phyloP scores from a whole-genome alignment of 2,888 invertebrate genomes.

The Boloria selene region DNA sequence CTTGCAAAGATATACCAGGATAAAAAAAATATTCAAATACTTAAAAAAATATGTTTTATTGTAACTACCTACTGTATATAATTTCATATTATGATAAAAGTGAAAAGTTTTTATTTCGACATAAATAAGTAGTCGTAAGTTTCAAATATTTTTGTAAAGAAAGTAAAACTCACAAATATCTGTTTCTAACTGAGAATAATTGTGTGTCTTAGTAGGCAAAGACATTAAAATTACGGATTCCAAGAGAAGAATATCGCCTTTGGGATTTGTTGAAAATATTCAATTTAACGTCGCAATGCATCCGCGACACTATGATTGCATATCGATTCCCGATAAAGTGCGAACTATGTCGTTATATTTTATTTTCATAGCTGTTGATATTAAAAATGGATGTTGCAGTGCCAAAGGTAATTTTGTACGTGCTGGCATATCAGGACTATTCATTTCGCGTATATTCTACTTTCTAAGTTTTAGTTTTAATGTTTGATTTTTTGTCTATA shows the following conservation, averaged over 20 bases:
- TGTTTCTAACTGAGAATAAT: too few species aligned
- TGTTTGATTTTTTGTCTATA: conserved; percentile 44
- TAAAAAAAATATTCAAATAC: background rate
- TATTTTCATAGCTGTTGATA: conserved; percentile 18
- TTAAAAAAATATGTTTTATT: too few species aligned
- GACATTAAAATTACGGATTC: conserved; percentile 52
- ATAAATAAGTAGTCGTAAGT: too few species aligned
- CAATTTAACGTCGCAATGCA: conserved; percentile 54
- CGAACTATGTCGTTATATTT: conserved; percentile 16
- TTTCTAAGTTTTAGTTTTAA: conserved; percentile 48
- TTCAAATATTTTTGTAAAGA: too few species aligned
- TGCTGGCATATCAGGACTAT: conserved; percentile 3
- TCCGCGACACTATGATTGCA: conserved; percentile 55
- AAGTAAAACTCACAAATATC: too few species aligned
- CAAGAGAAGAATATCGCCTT: conserved; percentile 45
- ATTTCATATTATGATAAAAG: too few species aligned
- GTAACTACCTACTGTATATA: too few species aligned
- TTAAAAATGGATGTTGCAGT: conserved; percentile 25
- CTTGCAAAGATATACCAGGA: too few species aligned
- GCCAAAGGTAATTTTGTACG: conserved; percentile 10
- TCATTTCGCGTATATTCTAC: conserved; percentile 10
- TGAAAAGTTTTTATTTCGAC: too few species aligned
- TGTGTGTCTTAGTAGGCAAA: background rate
- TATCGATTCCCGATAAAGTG: conserved; percentile 48
- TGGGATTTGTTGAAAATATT: conserved; percentile 62